Evolutionary conservation across 2,797 vertebrate genomes (phyloP).

Genomic region (Etheostoma nigrum): DNA sequence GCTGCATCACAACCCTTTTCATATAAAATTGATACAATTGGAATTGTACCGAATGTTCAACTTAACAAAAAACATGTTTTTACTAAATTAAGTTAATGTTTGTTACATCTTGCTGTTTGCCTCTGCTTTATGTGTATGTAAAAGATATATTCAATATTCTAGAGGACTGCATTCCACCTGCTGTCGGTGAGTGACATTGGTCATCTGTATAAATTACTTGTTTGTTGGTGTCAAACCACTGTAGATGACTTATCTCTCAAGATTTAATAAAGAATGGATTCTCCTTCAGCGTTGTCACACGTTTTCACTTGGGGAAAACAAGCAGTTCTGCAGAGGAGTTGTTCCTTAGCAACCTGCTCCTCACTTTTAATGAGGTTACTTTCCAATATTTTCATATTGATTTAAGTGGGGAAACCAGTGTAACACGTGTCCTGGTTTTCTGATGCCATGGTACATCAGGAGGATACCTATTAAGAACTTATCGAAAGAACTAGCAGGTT

Average conservation of each 20-base stretch:
- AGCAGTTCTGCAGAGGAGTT: no score
- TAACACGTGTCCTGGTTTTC: background rate
- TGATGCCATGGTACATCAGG: background rate
- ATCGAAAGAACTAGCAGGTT: no score
- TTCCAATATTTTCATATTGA: background rate
- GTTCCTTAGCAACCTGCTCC: background rate
- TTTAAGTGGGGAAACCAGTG: background rate
- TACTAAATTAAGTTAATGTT: conserved; percentile 62
- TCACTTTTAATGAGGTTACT: background rate
- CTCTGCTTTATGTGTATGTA: conserved; percentile 60
- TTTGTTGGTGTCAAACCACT: conserved; percentile 67
- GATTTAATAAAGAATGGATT: conserved; percentile 77
- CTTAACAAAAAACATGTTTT: conserved; percentile 29
- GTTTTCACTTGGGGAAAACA: background rate
- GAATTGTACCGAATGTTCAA: conserved; percentile 28
- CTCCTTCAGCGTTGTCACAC: conserved; percentile 1
- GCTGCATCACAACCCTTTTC: conserved; percentile 15
- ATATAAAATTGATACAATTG: background rate
- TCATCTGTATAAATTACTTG: conserved; percentile 69
- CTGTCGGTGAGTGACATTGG: conserved; percentile 43
- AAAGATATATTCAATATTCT: conserved; percentile 46
- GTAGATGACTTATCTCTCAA: conserved; percentile 52
- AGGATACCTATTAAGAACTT: background rate
- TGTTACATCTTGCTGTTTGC: conserved; percentile 58
- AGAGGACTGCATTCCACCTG: conserved; percentile 53